These are phyloP conservation scores for Calephelis virginiensis DNA, from an alignment of 1,140 invertebrate species.

Conservation along the genomic window DNA sequence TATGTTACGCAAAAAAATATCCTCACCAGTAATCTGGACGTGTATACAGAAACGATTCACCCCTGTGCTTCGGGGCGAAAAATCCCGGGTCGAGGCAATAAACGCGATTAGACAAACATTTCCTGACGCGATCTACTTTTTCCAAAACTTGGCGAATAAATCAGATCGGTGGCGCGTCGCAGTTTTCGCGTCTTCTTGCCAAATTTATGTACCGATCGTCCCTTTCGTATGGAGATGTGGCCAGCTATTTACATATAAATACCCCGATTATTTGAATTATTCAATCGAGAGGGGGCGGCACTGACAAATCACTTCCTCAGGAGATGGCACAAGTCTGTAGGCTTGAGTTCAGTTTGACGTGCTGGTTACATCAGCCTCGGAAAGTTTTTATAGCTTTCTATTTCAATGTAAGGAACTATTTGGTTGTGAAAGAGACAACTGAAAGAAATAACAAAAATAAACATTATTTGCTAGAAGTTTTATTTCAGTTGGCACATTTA, in stretches of 20 bases:
- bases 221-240: conserved; percentile 78
- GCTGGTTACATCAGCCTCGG: conserved; percentile 27
- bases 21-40: conserved; percentile 20
- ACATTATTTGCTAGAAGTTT: conserved; percentile 16
- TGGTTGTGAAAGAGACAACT: not conserved
- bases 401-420: conserved; percentile 19
- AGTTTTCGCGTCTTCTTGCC: conserved; percentile 74
- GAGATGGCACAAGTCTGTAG: conserved; percentile 70
- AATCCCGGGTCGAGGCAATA: conserved; percentile 58
- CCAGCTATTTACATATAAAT: conserved; percentile 77
- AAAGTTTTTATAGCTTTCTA: conserved; percentile 29
- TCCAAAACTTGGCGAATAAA: conserved; percentile 75
- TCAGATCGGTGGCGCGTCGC: conserved; percentile 74
- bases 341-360: conserved; percentile 63
- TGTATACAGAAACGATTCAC: conserved; percentile 35
- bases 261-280: conserved; percentile 79
- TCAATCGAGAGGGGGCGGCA: conserved; percentile 77
- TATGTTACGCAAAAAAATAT: not conserved
- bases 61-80: conserved; percentile 55
- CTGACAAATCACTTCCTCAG: conserved; percentile 78
- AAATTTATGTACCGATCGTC: conserved; percentile 77
- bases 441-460: not conserved
- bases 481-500: no score
- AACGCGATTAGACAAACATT: conserved; percentile 77
- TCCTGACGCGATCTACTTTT: conserved; percentile 74